These are phyloP conservation scores for Leptinotarsa undecemlineata DNA, from an alignment of 1,140 invertebrate species.

Conservation along the genomic window DNA sequence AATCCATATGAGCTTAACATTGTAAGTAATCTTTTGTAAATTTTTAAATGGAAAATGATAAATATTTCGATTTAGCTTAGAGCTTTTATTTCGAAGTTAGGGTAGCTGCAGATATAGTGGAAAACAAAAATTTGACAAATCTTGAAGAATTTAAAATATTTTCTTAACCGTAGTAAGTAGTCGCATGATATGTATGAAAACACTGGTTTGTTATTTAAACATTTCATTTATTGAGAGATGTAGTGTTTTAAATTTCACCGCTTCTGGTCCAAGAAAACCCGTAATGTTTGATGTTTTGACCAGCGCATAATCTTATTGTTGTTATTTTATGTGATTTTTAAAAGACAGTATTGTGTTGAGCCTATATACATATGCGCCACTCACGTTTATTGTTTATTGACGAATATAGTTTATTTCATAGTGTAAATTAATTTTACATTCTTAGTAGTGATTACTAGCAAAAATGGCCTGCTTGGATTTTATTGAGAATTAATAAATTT, in stretches of 20 bases:
- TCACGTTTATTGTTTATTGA: not conserved
- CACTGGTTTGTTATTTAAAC: not conserved
- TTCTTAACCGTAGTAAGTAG: slow-evolving; percentile 15
- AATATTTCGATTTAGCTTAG: slow-evolving; percentile 36
- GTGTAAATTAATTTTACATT: not conserved
- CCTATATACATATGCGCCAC: not conserved
- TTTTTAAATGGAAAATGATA: slow-evolving; percentile 41
- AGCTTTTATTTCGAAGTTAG: slow-evolving; percentile 33
- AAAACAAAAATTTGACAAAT: not conserved
- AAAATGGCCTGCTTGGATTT: not conserved
- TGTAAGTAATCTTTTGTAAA: slow-evolving; percentile 42
- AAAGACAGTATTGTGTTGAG: slow-evolving; percentile 43
- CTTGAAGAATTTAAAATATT: slow-evolving; percentile 24
- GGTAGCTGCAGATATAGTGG: not conserved
- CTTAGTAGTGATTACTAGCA: not conserved
- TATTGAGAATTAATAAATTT: too few species aligned
- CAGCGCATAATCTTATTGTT: not conserved
- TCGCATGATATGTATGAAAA: not conserved
- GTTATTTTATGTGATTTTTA: slow-evolving; percentile 25
- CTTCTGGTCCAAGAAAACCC: not conserved
- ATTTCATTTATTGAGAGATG: slow-evolving; percentile 1
- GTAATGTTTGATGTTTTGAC: not conserved
- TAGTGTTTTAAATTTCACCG: not conserved
- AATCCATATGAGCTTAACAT: slow-evolving; percentile 44
- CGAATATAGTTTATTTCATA: not conserved